These are phyloP conservation scores for Propithecus deckenii DNA, from an alignment of 2,797 vertebrate species.

Conservation along the genomic window DNA sequence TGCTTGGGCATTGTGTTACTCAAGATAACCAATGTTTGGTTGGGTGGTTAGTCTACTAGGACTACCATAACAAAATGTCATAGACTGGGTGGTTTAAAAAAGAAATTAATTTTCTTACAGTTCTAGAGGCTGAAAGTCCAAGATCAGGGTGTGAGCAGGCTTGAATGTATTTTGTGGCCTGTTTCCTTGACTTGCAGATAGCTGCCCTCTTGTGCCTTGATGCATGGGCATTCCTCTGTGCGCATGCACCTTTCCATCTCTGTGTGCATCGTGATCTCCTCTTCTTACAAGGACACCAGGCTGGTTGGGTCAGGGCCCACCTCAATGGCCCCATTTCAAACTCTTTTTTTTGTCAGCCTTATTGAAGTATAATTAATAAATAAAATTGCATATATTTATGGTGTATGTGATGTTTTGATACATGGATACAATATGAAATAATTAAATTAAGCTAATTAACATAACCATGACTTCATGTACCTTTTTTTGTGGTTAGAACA, in stretches of 20 bases:
- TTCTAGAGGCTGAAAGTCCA: not conserved
- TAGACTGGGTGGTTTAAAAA: not conserved
- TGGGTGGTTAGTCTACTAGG: not conserved
- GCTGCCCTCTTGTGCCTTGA: not conserved
- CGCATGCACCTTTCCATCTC: rapidly evolving
- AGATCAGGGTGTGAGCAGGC: not conserved
- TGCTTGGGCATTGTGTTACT: not conserved
- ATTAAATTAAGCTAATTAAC: not conserved
- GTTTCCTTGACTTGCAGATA: not conserved
- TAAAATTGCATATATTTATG: not conserved
- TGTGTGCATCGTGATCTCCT: not conserved
- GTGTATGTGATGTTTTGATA: not conserved
- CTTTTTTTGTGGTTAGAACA: not conserved
- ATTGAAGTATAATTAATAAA: not conserved
- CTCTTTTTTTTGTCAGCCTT: not conserved
- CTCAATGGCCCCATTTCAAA: not conserved
- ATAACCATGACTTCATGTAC: not conserved
- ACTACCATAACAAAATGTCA: not conserved
- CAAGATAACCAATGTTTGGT: not conserved
- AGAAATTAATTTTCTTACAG: not conserved
- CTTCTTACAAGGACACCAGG: not conserved
- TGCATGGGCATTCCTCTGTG: rapidly evolving
- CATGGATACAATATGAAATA: not conserved
- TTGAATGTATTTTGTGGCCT: not conserved
- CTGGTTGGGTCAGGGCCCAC: not conserved